Base-by-base conservation (phyloP, 2,888 invertebrate species). In the Auanema freiburgensis region DNA sequence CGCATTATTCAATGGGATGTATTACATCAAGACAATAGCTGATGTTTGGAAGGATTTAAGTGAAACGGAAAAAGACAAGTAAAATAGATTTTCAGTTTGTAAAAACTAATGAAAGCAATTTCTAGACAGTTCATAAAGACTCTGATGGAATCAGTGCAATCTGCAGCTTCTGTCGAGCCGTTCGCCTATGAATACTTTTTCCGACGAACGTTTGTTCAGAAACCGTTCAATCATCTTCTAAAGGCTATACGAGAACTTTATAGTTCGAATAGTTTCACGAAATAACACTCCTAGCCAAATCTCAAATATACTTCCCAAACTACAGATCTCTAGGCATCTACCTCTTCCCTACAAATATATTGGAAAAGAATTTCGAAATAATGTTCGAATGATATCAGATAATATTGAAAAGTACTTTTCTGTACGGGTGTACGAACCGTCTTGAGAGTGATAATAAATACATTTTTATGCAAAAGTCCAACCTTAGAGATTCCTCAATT, bases 161-260 rank as follows among this genome's bases (percentile, higher is more conserved):
- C 66, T n/a, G 64, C 65, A 21, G 65, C 60, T 54, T 63, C 59
- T 1, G 64, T 63, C 42, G 73, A 73, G 49, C 71, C 73, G 2
- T 71, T 69, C 44, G 73, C 67, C 40, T 71, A 71, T 46, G 73
- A 73, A 57, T 73, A 73, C 43, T 69, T 67, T 49, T 73, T 73
- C 64, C 73, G 73, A 18, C 69, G 73, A 1, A 65, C 61, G 40
- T 67, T 63, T 21, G 41, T 54, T 1, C 58, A 64, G 33, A 67
- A 67, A 41, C 71, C 69, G 23, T 73, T 73, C 64, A 71, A 73
- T 53, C 65, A 71, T 43, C 42, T 71, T 10, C 57, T 73, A 8
- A 52, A 63, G 52, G 66, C 65, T 14, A 71, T 73, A 43, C 67
- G 73, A 14, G 57, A 69, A 6, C 62, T 73, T n/a, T 73, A 73